Evolutionary conservation across 2,113 vertebrate species (phyloP).

Genomic region (Vulpes ferrilata): DNA sequence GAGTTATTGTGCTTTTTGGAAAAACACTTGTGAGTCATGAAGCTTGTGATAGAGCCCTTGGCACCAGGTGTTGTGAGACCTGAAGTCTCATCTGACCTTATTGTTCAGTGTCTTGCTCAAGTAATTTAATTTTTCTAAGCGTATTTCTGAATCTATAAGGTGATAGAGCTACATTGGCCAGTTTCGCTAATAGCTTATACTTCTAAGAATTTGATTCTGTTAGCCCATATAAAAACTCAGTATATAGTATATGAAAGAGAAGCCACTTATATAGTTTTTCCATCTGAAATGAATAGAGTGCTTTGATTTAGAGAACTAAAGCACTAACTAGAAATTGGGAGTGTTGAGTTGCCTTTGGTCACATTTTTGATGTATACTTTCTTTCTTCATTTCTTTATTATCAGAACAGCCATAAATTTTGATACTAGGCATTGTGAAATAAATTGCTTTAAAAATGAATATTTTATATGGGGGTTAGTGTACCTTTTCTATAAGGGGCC

Average conservation of each 20-base stretch:
- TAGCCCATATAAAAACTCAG: not conserved
- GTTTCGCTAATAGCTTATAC: not conserved
- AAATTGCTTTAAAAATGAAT: not conserved
- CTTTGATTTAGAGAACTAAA: not conserved
- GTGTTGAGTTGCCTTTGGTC: not conserved
- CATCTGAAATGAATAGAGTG: not conserved
- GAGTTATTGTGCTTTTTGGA: not conserved
- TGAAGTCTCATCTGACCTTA: not conserved
- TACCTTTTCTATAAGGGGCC: not conserved
- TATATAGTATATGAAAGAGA: not conserved
- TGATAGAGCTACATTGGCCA: not conserved
- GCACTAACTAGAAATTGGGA: not conserved
- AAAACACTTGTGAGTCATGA: not conserved
- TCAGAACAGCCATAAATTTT: not conserved
- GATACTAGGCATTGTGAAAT: not conserved
- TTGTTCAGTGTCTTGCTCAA: not conserved
- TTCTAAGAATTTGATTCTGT: not conserved
- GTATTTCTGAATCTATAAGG: not conserved
- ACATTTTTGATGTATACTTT: not conserved
- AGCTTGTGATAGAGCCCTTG: not conserved
- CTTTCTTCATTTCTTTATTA: not conserved
- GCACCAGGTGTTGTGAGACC: not conserved
- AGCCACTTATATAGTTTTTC: not conserved
- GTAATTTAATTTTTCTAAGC: not conserved
- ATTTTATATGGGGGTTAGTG: not conserved